A percentile compares a stretch with the other conserved stretches of the same genome.
Conservation (phyloP, 2,888 invertebrate genomes). For the Saturnia pavonia region DNA sequence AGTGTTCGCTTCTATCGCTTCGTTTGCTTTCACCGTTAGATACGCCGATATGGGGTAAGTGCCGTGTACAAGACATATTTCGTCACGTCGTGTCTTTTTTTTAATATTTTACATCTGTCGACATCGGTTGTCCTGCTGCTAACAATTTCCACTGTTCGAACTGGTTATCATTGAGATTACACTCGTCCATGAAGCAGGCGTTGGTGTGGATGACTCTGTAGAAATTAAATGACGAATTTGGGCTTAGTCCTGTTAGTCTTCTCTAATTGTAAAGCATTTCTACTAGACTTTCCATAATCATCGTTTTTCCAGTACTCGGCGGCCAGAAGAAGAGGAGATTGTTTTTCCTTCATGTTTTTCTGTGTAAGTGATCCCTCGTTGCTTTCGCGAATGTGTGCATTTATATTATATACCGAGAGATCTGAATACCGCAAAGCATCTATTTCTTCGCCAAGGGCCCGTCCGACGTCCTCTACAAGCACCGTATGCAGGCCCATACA, state of each 20-base stretch:
- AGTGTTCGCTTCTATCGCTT: no score
- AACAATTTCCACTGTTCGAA: conserved; percentile 47
- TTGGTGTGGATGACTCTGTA: conserved; percentile 29
- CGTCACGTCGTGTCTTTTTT: conserved; percentile 23
- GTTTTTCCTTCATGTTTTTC: conserved; percentile 1
- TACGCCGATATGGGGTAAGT: no score
- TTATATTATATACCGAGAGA: no score
- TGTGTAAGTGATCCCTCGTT: background rate
- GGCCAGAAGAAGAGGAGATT: conserved; percentile 26
- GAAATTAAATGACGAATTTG: conserved; percentile 36
- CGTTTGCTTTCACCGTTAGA: no score
- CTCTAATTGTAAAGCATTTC: conserved; percentile 25
- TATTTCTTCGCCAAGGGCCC: no score
- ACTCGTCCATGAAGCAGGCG: conserved; percentile 44
- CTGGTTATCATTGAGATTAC: conserved; percentile 42
- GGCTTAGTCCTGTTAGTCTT: conserved; percentile 36
- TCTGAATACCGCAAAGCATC: no score
- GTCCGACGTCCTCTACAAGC: no score
- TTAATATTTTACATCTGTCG: conserved; percentile 34
- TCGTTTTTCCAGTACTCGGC: conserved; percentile 29
- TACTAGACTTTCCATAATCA: conserved; percentile 32
- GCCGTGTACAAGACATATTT: conserved; percentile 25
- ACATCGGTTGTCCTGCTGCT: conserved; percentile 34
- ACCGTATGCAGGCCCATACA: no score
- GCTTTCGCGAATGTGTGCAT: background rate